Evolutionary conservation across 2,888 invertebrate species (phyloP).

Genomic region (Caenorhabditis sp.): DNA sequence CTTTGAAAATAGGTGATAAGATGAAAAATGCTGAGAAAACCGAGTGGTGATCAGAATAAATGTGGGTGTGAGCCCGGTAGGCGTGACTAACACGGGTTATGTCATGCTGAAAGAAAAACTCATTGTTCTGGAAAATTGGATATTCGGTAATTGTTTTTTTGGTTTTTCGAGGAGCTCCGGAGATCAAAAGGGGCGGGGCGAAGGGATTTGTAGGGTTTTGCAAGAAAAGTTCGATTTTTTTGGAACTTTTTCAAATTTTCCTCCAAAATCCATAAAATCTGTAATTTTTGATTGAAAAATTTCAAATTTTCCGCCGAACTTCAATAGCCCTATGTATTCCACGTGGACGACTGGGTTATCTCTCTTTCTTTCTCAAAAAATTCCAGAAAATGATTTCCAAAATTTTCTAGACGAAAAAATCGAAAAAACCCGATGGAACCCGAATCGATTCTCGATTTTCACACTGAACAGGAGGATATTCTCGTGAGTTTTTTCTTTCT

Average conservation of each 20-base stretch:
- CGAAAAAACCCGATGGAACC: no score
- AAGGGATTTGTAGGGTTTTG: background rate
- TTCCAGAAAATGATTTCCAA: background rate
- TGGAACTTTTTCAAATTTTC: background rate
- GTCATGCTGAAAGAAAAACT: constrained; percentile 24
- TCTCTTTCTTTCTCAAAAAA: background rate
- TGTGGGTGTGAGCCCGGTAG: no score
- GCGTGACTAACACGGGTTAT: constrained; percentile 21
- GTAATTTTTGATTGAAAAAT: constrained; percentile 1
- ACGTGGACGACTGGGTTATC: constrained; percentile 18
- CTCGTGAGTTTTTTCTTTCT: constrained; percentile 20
- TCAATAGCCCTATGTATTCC: constrained; percentile 27
- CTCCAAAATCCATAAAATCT: no score
- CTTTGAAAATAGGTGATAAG: background rate
- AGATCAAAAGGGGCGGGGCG: constrained; percentile 18
- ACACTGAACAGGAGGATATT: constrained; percentile 26
- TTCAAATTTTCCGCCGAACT: background rate
- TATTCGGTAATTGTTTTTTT: constrained; percentile 37
- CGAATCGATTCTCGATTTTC: constrained; percentile 47
- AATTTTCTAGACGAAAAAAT: background rate
- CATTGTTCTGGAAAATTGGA: constrained; percentile 47
- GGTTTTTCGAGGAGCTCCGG: no score
- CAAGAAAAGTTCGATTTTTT: background rate
- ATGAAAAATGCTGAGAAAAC: background rate
- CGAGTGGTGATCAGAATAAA: constrained; percentile 7